Evolutionary conservation across 2,113 vertebrate genomes (phyloP).

Genomic region (Gallinago paraguaiae): DNA sequence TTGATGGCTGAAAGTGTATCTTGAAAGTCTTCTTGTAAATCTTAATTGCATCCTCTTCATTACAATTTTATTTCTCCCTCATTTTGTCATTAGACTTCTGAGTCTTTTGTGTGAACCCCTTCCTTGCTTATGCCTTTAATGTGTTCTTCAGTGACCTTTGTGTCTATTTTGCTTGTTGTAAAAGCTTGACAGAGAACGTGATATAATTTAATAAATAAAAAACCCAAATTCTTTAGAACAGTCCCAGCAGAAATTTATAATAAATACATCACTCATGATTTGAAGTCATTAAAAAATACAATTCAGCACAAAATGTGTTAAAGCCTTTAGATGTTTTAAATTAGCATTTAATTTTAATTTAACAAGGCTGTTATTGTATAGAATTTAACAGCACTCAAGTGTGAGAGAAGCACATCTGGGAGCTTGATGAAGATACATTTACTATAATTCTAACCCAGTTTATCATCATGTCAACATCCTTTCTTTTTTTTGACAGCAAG

Average conservation of each 20-base stretch:
- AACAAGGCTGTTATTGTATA: conserved; percentile 27
- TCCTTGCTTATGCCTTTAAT: neutral
- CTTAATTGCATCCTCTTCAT: neutral
- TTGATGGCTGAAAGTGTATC: neutral
- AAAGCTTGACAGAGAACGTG: neutral
- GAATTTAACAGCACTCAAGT: neutral
- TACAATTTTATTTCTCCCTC: neutral
- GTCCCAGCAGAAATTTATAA: neutral
- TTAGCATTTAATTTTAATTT: conserved; percentile 60
- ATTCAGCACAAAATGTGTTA: conserved; percentile 7
- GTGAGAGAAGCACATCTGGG: neutral
- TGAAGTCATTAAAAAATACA: conserved; percentile 25
- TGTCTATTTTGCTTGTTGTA: neutral
- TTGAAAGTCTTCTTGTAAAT: conserved; percentile 4
- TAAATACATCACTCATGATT: conserved; percentile 8
- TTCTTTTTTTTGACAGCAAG: neutral
- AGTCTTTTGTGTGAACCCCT: neutral
- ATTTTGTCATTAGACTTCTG: neutral
- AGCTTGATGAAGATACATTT: neutral
- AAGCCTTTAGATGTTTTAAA: conserved; percentile 43
- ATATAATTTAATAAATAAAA: conserved; percentile 30
- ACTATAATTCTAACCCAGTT: neutral
- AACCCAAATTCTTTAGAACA: neutral
- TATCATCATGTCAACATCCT: neutral
- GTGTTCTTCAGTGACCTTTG: neutral